Evolutionary conservation across 2,888 invertebrate species (phyloP).

Genomic region (Pseudococcus jackbeardsleyi): DNA sequence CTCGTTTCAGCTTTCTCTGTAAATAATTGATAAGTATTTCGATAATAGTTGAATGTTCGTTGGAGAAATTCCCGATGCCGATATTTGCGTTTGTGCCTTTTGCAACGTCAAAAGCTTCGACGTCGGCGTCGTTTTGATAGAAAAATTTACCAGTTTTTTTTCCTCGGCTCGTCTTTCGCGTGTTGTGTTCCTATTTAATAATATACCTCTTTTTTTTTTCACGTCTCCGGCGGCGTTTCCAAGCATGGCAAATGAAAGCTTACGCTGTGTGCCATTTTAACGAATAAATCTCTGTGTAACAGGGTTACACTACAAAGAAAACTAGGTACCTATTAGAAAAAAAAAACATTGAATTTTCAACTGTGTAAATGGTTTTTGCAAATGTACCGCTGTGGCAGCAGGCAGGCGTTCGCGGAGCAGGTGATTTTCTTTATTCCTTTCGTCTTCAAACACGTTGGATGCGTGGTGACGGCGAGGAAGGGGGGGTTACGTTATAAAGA

Average conservation of each 20-base stretch:
- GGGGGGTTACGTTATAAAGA: background rate
- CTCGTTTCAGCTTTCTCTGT: conserved; percentile 1
- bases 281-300: conserved; percentile 27
- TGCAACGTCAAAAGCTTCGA: background rate
- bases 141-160: conserved; percentile 1
- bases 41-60: background rate
- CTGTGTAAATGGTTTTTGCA: conserved; percentile 31
- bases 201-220: background rate
- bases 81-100: background rate
- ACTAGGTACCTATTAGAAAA: conserved; percentile 7
- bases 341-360: conserved; percentile 20
- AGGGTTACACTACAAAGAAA: background rate
- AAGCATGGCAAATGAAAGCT: conserved; percentile 20
- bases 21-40: conserved; percentile 27
- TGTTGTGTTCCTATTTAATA: background rate
- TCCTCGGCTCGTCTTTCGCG: background rate
- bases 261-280: conserved; percentile 30
- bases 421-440: background rate
- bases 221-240: background rate
- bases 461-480: too few relatives aligned
- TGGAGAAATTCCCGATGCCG: background rate
- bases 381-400: background rate
- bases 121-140: background rate
- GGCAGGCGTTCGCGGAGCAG: conserved; percentile 18
- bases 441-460: background rate